Conservation (phyloP, 1,140 invertebrate genomes). For the Hirudo medicinalis region DNA sequence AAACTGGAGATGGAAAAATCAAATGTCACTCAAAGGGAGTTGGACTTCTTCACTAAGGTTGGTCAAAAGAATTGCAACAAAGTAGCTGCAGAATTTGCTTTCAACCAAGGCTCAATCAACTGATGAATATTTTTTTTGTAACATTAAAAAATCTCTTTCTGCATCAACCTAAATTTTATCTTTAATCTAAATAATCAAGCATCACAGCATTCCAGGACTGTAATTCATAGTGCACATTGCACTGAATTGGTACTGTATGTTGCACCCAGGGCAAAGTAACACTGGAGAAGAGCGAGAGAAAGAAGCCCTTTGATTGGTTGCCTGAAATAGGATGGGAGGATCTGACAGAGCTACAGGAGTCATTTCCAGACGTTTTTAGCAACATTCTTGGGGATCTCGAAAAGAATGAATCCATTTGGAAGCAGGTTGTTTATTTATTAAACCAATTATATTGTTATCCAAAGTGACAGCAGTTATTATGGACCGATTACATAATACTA, state of each 20-base stretch:
- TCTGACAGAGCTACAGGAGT: constrained; percentile 53
- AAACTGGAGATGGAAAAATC: constrained; percentile 59
- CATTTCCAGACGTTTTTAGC: constrained; percentile 48
- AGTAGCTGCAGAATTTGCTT: too few species aligned
- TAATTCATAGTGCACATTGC: not conserved
- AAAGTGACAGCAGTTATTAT: too few species aligned
- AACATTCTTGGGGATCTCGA: constrained; percentile 54
- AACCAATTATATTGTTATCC: too few species aligned
- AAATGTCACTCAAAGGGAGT: constrained; percentile 51
- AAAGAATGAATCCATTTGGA: constrained; percentile 51
- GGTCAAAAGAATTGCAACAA: not conserved
- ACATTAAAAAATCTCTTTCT: not conserved
- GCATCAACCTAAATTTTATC: too few species aligned
- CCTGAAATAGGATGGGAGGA: constrained; percentile 63
- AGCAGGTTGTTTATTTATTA: constrained; percentile 42
- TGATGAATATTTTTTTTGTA: not conserved
- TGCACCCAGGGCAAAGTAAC: constrained; percentile 52
- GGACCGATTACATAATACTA: too few species aligned
- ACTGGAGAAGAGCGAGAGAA: constrained; percentile 55
- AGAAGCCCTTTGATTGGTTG: constrained; percentile 59
- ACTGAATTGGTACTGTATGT: not conserved
- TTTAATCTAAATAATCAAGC: not conserved
- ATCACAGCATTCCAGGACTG: too few species aligned
- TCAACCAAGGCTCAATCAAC: too few species aligned
- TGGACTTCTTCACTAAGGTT: constrained; percentile 77